phyloP scores from a whole-genome alignment of 2,888 invertebrate genomes.

The Antheraea assamensis region DNA sequence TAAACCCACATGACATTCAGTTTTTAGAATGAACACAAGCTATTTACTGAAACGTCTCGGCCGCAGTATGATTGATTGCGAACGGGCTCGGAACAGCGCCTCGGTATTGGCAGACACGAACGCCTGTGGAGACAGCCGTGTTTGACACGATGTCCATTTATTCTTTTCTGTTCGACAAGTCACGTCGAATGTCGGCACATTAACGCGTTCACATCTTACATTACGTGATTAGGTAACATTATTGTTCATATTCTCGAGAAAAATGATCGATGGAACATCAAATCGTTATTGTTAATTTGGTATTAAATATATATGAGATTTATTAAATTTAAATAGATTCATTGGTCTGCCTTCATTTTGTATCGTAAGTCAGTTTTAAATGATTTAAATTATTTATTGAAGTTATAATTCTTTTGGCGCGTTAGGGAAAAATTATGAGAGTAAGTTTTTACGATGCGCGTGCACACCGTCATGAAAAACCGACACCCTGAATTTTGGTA shows the following conservation, averaged over 20 bases:
- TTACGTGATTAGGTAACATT: conserved; percentile 61
- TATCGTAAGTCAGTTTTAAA: neutral
- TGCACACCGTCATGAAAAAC: too few species aligned
- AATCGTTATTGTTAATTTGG: neutral
- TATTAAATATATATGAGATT: neutral
- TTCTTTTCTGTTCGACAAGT: conserved; percentile 67
- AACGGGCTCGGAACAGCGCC: conserved; percentile 38
- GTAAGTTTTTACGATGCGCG: too few species aligned
- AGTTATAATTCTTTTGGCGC: too few species aligned
- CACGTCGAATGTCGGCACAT: conserved; percentile 36
- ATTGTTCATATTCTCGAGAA: conserved; percentile 25
- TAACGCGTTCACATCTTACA: conserved; percentile 41
- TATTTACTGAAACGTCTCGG: conserved; percentile 46
- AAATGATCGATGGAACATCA: neutral
- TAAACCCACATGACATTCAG: conserved; percentile 1
- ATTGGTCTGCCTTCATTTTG: neutral
- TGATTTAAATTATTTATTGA: too few species aligned
- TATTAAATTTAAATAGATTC: neutral
- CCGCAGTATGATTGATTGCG: conserved; percentile 63
- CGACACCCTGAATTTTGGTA: too few species aligned
- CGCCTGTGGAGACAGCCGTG: conserved; percentile 61
- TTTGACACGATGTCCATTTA: conserved; percentile 68
- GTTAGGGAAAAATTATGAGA: too few species aligned
- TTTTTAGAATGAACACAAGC: conserved; percentile 24
- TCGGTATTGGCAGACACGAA: conserved; percentile 32